Evolutionary conservation across 1,140 invertebrate species (phyloP).

Genomic region (Scaptomyza pallida): DNA sequence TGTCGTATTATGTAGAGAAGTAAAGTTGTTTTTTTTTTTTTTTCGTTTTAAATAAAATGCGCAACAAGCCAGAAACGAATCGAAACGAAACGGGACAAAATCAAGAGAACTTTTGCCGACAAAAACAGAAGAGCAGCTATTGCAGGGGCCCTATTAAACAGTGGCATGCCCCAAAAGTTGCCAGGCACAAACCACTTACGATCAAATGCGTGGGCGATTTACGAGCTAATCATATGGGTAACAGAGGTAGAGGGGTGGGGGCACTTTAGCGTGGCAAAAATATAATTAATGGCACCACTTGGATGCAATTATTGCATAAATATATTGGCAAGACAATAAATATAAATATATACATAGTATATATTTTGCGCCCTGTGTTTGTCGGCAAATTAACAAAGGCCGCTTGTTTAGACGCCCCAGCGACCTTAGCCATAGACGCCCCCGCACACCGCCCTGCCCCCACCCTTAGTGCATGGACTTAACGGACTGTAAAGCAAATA

Average conservation of each 20-base stretch:
- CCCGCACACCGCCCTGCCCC: conserved; percentile 18
- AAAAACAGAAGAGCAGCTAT: too few species aligned
- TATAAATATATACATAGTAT: too few species aligned
- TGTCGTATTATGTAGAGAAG: conserved; percentile 8
- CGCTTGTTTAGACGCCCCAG: conserved; percentile 39
- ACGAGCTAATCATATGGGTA: conserved; percentile 2
- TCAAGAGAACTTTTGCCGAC: conserved; percentile 20
- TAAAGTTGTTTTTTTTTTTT: conserved; percentile 19
- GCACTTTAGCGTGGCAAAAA: conserved; percentile 52
- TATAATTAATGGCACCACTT: conserved; percentile 78
- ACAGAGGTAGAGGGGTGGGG: conserved; percentile 1
- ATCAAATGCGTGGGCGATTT: conserved; percentile 33
- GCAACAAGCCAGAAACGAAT: conserved; percentile 30
- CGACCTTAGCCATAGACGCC: conserved; percentile 25
- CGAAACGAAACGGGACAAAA: conserved; percentile 16
- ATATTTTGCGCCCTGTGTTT: conserved; percentile 51
- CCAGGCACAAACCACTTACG: conserved; percentile 50
- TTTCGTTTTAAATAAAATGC: conserved; percentile 71
- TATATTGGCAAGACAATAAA: conserved; percentile 77
- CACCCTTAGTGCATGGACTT: conserved; percentile 3
- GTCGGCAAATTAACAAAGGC: conserved; percentile 74
- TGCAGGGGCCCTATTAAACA: too few species aligned
- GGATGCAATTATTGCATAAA: conserved; percentile 80
- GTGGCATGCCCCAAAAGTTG: too few species aligned
- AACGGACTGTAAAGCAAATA: conserved; percentile 40